A percentile compares a stretch with the other conserved stretches of the same genome.
Evolutionary conservation across 37 sponge, comb jelly and placozoan species (phyloP).

Genomic region (Crambe crambe): DNA sequence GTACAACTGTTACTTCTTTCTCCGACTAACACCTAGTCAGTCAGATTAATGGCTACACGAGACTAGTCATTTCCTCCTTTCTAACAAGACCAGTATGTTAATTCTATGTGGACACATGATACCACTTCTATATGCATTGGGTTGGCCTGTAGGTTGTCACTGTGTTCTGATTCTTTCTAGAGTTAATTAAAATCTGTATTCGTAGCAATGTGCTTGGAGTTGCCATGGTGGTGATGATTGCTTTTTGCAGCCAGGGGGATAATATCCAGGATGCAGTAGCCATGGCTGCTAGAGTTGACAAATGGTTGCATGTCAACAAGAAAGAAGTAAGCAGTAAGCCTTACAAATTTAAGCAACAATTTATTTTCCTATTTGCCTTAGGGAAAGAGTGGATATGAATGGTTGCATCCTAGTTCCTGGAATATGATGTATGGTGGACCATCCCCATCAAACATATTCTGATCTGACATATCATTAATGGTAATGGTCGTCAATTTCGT

Average conservation of each 20-base stretch:
- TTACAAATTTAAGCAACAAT: neutral
- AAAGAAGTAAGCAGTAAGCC: neutral
- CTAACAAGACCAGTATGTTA: too few species aligned
- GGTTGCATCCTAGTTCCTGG: conserved; percentile 56
- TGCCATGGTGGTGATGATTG: conserved; percentile 22
- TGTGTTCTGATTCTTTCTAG: too few species aligned
- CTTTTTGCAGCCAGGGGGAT: conserved; percentile 68
- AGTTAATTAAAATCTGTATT: too few species aligned
- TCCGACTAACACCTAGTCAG: too few species aligned
- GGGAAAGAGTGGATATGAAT: neutral
- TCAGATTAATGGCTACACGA: too few species aligned
- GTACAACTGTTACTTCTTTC: too few species aligned
- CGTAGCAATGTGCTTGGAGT: conserved; percentile 13
- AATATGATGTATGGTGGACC: conserved; percentile 55
- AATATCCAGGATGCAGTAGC: conserved; percentile 56
- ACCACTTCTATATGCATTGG: too few species aligned
- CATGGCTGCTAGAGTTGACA: conserved; percentile 24
- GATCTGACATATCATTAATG: neutral
- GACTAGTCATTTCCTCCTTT: too few species aligned
- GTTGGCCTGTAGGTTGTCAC: too few species aligned
- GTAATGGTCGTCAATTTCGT: too few species aligned
- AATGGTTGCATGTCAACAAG: conserved; percentile 32
- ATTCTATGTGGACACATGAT: too few species aligned
- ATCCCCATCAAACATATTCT: conserved; percentile 41
- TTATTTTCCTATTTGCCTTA: neutral